Percentiles rank a stretch among this genome's conserved stretches.
Evolutionary conservation across 2,113 vertebrate species (phyloP).

Genomic region (Antennarius striatus): DNA sequence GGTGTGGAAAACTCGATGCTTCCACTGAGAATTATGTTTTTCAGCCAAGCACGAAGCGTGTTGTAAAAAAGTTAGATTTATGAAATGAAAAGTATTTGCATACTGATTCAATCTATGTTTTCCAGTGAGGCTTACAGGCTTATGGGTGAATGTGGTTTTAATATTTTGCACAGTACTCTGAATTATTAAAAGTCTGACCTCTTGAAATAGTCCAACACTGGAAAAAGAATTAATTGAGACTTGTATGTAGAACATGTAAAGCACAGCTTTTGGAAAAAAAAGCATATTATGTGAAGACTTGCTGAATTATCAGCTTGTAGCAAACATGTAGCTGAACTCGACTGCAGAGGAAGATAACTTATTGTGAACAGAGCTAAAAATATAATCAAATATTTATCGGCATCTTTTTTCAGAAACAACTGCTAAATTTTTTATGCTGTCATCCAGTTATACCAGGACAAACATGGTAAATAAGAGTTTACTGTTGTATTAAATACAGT

Average conservation of each 20-base stretch:
- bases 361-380: constrained; percentile 2
- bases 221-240: neutral
- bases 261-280: neutral
- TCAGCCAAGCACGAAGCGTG: too few relatives aligned
- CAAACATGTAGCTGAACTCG: neutral
- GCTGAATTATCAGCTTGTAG: neutral
- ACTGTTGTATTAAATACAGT: constrained; percentile 6
- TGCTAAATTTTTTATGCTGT: constrained; percentile 1
- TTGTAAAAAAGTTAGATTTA: too few relatives aligned
- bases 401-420: neutral
- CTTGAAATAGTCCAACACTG: too few relatives aligned
- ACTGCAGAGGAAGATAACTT: neutral
- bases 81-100: too few relatives aligned
- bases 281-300: too few relatives aligned
- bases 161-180: neutral
- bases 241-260: neutral
- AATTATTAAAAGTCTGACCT: neutral
- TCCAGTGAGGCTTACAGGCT: too few relatives aligned
- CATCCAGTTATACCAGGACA: neutral
- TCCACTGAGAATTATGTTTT: too few relatives aligned
- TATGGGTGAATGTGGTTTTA: too few relatives aligned
- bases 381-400: neutral
- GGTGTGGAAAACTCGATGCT: neutral
- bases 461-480: constrained; percentile 20
- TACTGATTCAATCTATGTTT: neutral